Evolutionary conservation across 2,888 invertebrate species (phyloP).

Genomic region (Galerucella calmariensis): DNA sequence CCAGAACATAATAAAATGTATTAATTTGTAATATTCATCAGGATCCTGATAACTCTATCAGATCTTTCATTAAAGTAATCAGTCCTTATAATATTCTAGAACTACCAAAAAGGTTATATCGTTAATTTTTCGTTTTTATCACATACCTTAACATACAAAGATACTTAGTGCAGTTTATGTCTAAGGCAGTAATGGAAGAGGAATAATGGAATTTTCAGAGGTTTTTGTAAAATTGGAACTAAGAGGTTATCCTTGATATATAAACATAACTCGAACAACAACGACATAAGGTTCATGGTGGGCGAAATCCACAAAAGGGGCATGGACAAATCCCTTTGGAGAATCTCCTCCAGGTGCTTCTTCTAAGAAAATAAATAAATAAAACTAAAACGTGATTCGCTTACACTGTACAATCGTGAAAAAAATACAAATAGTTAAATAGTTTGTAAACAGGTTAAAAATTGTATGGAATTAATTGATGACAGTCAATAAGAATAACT

Average conservation of each 20-base stretch:
- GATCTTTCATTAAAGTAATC: not conserved
- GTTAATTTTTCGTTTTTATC: constrained; percentile 4
- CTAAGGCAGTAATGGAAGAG: constrained; percentile 62
- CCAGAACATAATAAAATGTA: not conserved
- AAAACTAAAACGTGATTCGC: constrained; percentile 54
- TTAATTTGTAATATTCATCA: not conserved
- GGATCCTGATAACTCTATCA: not conserved
- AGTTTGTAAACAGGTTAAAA: not conserved
- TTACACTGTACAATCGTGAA: constrained; percentile 2
- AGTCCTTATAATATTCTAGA: not conserved
- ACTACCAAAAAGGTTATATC: not conserved
- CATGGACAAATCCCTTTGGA: constrained; percentile 58
- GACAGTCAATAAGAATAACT: too few relatives aligned
- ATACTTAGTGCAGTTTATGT: constrained; percentile 61
- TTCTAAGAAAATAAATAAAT: constrained; percentile 60
- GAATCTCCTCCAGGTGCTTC: constrained; percentile 58
- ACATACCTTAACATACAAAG: constrained; percentile 22
- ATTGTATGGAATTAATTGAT: not conserved
- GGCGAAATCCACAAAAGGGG: constrained; percentile 61
- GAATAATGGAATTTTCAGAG: constrained; percentile 60
- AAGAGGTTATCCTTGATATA: constrained; percentile 61
- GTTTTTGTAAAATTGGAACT: constrained; percentile 59
- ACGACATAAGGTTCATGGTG: constrained; percentile 58
- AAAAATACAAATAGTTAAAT: not conserved
- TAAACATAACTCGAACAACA: constrained; percentile 60